These are phyloP conservation scores for Subacronicta megacephala DNA, from an alignment of 2,888 invertebrate species.

Conservation along the genomic window DNA sequence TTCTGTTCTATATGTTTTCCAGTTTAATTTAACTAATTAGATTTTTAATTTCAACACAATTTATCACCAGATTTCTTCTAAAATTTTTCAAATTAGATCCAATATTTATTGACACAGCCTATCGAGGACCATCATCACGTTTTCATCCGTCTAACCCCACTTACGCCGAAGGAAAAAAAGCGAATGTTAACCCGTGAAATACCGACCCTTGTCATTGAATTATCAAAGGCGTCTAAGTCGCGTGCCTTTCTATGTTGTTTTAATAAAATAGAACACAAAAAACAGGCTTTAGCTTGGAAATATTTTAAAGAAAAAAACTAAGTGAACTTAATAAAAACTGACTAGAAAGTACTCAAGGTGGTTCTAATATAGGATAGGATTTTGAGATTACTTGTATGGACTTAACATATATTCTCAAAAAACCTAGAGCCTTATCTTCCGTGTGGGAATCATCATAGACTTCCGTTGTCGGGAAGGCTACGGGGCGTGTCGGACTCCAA, in stretches of 20 bases:
- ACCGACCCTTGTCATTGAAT: constrained; percentile 34
- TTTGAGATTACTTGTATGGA: too few relatives aligned
- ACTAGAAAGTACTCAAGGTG: too few relatives aligned
- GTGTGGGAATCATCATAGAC: too few relatives aligned
- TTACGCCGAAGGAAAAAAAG: constrained; percentile 4
- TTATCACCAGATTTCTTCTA: background rate
- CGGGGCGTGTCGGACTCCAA: too few relatives aligned
- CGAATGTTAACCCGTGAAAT: constrained; percentile 14
- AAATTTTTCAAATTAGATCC: constrained; percentile 17
- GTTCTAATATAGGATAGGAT: too few relatives aligned
- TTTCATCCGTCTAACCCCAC: constrained; percentile 6
- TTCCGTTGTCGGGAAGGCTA: too few relatives aligned
- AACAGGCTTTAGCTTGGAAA: background rate
- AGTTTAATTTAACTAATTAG: too few relatives aligned
- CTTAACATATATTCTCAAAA: too few relatives aligned
- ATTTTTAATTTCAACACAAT: constrained; percentile 19
- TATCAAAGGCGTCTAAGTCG: constrained; percentile 26
- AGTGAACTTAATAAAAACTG: background rate
- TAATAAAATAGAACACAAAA: constrained; percentile 11
- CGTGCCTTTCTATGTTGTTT: constrained; percentile 19
- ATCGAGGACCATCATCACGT: constrained; percentile 3
- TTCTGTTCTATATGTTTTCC: too few relatives aligned
- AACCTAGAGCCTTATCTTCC: too few relatives aligned
- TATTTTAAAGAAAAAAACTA: background rate
- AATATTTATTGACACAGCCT: constrained; percentile 8